Evolutionary conservation across 2,888 invertebrate species (phyloP), one percentile per base, ranked within the genome.

Genomic region (Trypoxylon attenuatum): DNA sequence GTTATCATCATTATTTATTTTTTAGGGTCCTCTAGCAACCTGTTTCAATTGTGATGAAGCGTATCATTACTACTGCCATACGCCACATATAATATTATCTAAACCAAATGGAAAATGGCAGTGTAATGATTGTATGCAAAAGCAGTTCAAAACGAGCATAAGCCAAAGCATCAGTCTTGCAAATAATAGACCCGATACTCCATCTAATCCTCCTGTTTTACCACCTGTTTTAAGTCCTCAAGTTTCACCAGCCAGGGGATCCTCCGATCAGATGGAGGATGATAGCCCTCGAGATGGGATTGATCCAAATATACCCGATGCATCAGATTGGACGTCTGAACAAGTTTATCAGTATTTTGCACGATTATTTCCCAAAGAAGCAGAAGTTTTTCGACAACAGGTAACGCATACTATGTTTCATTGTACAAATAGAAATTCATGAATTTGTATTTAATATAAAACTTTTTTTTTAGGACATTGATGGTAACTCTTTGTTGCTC

Each of bases 21-120:
- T 69, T 47, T 86, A 94, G 93, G 93, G 92, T 56, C 89, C 90
- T 22, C 87, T 96, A 79, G 89, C 94, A 27, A 94, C 94, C 41
- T 96, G 97, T 87, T 92, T 92, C 75, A 91, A 91, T 25, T 97
- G 97, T 85, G 94, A 94, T 42, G 94, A 96, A 85, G 93, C 93
- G 2, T 97, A 94, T 84, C 97, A 97, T 85, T 90, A 92, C 65
- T 88, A 90, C 25, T 97, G 96, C 81, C 96, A 96, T 80, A 88
- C 90, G 27, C 95, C 96, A 2, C 89, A 90, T 41, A 89, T 94
- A 66, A 65, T 77, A 18, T 59, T 71, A 10, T 87, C 88, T 2
- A 90, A 91, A 82, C 89, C 90, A 10, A 90, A 90, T 81, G 88
- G 89, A 38, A 91, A 92, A 74, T 94, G 94, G 94, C 89, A 92